Base-by-base conservation (phyloP, 2,113 vertebrate species). In the Amblyornis subalaris region DNA sequence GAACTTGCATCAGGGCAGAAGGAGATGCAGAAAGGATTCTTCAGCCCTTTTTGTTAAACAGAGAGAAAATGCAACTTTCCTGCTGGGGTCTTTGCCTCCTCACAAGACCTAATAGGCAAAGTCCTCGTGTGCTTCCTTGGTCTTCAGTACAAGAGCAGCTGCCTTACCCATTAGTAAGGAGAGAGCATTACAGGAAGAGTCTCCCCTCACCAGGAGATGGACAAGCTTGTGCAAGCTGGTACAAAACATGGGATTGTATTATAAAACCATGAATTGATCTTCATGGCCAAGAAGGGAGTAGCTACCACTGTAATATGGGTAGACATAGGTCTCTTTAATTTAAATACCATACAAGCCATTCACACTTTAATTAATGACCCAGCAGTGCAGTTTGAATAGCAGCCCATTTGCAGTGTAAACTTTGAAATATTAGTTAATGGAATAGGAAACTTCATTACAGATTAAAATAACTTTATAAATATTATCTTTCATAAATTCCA, bases 381-480 rank as follows among this genome's bases (percentile, higher is more conserved):
- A 76, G 24, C 11, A 74, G 42, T 58, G 7, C 17, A 62, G 67
- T 79, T 79, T 90, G 71, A 83, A 73, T 44, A 85, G 55, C 25
- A 91, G 53, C 2, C 40, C 47, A 29, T 85, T 93, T 83, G 29
- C 85, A 76, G 26, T 47, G 67, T 80, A 88, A 93, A 95, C 67
- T 80, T 62, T 54, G 38, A 94, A 90, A 76, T 73, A 61, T 48
- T 89, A 67, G 33, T 85, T 76, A 90, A 54, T 31, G 6, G 45
- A 88, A 88, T 18, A 10, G 11, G 71, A 74, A 94, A 74, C 9
- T 67, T 70, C 17, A 70, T 83, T 92, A 66, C 3, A 9, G 33
- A 88, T 94, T 79, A 69, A 91, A 94, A 85, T 50, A 66, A 72
- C 35, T 57, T 90, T 92, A 70, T 79, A 51, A 88, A 75, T 44